Conservation (phyloP, 2,888 invertebrate species). For the Mongoloraphidia duomilia region DNA sequence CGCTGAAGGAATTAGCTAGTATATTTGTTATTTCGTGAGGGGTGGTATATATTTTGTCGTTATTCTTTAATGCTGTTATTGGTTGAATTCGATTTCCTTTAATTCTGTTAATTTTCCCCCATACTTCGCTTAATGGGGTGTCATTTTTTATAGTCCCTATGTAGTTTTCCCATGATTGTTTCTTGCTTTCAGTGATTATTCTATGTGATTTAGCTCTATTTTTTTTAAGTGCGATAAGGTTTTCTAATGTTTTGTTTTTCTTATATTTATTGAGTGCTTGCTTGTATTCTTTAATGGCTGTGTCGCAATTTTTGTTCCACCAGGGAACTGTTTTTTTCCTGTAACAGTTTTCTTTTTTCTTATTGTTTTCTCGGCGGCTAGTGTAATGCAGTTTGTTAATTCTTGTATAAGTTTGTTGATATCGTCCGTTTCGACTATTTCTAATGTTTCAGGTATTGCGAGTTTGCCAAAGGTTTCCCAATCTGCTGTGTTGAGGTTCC, state of each 20-base stretch:
- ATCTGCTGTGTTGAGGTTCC: not conserved
- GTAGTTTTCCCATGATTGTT: not conserved
- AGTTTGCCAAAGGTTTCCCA: not conserved
- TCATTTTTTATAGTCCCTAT: not conserved
- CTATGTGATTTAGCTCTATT: constrained; percentile 1
- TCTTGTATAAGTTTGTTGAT: not conserved
- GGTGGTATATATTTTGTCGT: not conserved
- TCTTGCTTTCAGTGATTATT: not conserved
- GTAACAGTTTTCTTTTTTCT: not conserved
- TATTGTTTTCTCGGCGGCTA: not conserved
- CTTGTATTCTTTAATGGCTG: not conserved
- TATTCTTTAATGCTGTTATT: not conserved
- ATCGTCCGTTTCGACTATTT: no score
- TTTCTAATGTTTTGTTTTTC: not conserved
- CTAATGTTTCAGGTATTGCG: not conserved
- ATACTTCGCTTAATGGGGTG: not conserved
- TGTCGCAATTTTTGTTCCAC: constrained; percentile 1
- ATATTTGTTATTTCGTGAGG: not conserved
- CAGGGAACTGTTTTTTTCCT: not conserved
- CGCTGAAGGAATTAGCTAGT: not conserved
- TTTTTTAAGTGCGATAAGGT: not conserved
- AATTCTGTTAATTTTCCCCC: constrained; percentile 1
- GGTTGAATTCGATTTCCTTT: not conserved
- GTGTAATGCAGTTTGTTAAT: not conserved
- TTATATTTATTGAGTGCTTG: not conserved